A percentile compares a stretch with the other conserved stretches of the same genome.
These are phyloP conservation scores for Neelides folsomi DNA, from an alignment of 2,888 invertebrate genomes.

Conservation along the genomic window DNA sequence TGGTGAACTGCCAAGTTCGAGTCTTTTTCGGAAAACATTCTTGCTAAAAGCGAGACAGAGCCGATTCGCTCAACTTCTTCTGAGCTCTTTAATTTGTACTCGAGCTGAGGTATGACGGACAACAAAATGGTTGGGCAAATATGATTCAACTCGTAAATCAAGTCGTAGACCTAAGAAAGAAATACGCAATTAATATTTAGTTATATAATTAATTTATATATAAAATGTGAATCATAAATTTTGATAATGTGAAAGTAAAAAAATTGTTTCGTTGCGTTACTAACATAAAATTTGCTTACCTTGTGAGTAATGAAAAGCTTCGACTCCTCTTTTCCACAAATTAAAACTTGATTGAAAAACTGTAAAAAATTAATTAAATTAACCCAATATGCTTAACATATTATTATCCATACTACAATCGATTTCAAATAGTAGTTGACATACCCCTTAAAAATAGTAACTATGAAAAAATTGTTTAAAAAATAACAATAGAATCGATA, in stretches of 20 bases:
- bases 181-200: too few relatives aligned
- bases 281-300: conserved; percentile 7
- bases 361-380: conserved; percentile 39
- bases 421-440: too few relatives aligned
- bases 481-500: too few relatives aligned
- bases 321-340: conserved; percentile 80
- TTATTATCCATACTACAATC: too few relatives aligned
- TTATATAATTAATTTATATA: too few relatives aligned
- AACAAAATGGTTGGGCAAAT: conserved; percentile 76
- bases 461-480: too few relatives aligned
- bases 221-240: too few relatives aligned
- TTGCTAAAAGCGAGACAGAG: conserved; percentile 75
- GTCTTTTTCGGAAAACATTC: conserved; percentile 93
- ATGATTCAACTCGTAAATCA: conserved; percentile 89
- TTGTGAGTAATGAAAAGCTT: conserved; percentile 41
- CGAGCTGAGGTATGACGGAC: conserved; percentile 82
- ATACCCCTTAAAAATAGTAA: too few relatives aligned
- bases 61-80: conserved; percentile 75
- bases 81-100: conserved; percentile 85
- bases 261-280: too few relatives aligned
- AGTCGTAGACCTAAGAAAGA: conserved; percentile 76
- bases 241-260: too few relatives aligned
- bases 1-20: conserved; percentile 78
- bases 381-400: not conserved
- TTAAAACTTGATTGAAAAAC: conserved; percentile 91